Evolutionary conservation across 1,140 invertebrate species (phyloP).

Genomic region (Pseudomyrmex concolor): DNA sequence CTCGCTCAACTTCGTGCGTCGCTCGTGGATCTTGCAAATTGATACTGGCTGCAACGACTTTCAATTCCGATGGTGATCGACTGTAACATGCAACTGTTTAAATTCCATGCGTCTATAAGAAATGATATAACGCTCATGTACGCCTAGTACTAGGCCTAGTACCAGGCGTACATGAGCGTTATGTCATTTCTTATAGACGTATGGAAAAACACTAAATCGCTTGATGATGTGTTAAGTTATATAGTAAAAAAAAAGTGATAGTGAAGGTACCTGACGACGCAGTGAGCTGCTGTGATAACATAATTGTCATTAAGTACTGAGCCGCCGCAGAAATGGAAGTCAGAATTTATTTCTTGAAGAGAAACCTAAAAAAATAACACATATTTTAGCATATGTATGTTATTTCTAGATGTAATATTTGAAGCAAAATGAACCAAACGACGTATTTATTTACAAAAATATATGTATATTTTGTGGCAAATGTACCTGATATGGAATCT

Average conservation of each 20-base stretch:
- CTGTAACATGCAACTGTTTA: conserved; percentile 29
- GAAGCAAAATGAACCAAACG: background rate
- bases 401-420: background rate
- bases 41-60: conserved; percentile 56
- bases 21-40: conserved; percentile 5
- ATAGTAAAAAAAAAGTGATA: background rate
- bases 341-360: conserved; percentile 14
- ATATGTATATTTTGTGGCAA: background rate
- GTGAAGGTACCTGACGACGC: conserved; percentile 71
- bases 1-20: conserved; percentile 32
- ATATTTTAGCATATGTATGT: background rate
- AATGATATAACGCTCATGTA: too few species aligned
- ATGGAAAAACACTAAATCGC: background rate
- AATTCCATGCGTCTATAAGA: too few species aligned
- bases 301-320: conserved; percentile 83
- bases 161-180: background rate
- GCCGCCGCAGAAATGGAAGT: conserved; percentile 83
- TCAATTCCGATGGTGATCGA: background rate
- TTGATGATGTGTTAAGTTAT: background rate
- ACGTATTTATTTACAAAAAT: background rate
- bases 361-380: conserved; percentile 53
- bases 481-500: conserved; percentile 75
- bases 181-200: background rate
- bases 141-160: too few species aligned
- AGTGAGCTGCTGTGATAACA: conserved; percentile 85